Conservation (phyloP, 2,113 vertebrate genomes). For the Sus scrofa region T2T-Sscrofa CM000822.6:8849001-8849500, state of each 20-base stretch:
- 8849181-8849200: background rate
- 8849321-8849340: background rate
- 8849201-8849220: background rate
- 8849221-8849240: background rate
- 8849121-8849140: background rate
- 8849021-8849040: background rate
- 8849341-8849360: background rate
- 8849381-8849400: background rate
- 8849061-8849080: background rate
- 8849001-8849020: background rate
- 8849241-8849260: background rate
- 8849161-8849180: background rate
- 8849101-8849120: background rate
- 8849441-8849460: background rate
- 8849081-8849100: background rate
- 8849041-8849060: background rate
- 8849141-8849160: background rate
- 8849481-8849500: background rate
- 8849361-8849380: background rate
- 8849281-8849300: background rate
- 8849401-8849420: background rate
- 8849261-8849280: background rate
- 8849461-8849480: background rate
- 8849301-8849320: background rate
- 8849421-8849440: background rate